Base-by-base conservation (phyloP, 2,113 vertebrate species). In the Lanius collurio region DNA sequence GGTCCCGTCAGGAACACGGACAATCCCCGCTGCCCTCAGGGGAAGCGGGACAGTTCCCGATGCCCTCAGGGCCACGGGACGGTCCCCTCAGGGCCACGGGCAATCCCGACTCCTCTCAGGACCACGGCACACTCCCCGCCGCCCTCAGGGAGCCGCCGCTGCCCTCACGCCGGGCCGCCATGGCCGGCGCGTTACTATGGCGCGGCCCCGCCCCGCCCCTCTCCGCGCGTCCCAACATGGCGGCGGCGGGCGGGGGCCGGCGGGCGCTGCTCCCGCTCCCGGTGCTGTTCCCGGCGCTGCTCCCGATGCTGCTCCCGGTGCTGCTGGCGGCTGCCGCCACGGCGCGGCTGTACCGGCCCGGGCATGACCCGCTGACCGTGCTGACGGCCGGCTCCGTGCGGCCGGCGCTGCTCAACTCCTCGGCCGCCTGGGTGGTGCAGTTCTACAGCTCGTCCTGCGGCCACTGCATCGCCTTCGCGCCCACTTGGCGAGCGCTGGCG, bases 391-490 rank as follows among this genome's bases (percentile, higher is more conserved):
- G 97, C 65, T 98, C 95, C 71, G 93, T 99, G 81, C 97, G 97
- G 92, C 77, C 65, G 70, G 96, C 98, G 71, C 95, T 99, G 79
- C 93, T 73, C 33, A 99, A 99, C 98, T 99, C 99, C 33, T 98
- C 98, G 47, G 96, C 98, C 79, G 99, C 99, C 89, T 99, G 99
- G 99, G 95, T 99, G 42, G 93, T 99, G 95, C 99, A 99, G 98
- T 99, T 99, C 96, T 99, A 98, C 97, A 99, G 99, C 31, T 99
- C 99, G 78, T 99, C 99, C 98, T 99, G 99, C 88, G 99, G 99
- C 59, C 99, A 99, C 98, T 99, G 99, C 97, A 95, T 99, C 97
- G 98, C 98, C 97, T 99, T 99, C 97, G 99, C 99, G 83, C 98
- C 98, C 95, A 99, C 98, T 55, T 99, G 99, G 99, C 98, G 98